Evolutionary conservation across 2,113 vertebrate species (phyloP).

Genomic region (Nicator chloris): DNA sequence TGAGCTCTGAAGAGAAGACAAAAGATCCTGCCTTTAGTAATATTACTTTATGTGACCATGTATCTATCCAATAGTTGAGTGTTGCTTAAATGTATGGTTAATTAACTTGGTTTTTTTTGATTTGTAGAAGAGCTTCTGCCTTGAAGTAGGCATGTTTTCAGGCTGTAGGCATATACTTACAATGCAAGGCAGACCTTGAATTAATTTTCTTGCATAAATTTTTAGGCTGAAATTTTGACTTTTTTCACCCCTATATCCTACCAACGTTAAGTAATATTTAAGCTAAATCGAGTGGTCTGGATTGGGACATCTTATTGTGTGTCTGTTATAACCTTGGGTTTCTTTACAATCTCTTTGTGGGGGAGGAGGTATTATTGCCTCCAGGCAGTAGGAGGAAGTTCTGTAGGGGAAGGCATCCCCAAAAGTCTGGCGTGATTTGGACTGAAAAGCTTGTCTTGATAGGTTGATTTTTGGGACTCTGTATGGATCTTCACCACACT

Average conservation of each 20-base stretch:
- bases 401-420: neutral
- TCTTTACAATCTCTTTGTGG: neutral
- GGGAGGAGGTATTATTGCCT: neutral
- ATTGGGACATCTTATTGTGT: neutral
- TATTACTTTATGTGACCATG: neutral
- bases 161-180: neutral
- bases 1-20: neutral
- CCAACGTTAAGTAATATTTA: neutral
- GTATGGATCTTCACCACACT: neutral
- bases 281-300: neutral
- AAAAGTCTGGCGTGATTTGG: neutral
- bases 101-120: neutral
- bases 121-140: neutral
- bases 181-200: neutral
- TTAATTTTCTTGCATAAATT: neutral
- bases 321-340: neutral
- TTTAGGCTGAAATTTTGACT: neutral
- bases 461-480: neutral
- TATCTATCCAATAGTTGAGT: neutral
- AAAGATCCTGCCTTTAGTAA: neutral
- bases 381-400: neutral
- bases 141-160: neutral
- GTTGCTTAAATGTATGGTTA: neutral
- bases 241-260: neutral
- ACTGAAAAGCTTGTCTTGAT: neutral